Conservation (phyloP, 2,888 invertebrate species). For the Hedychridium roseum region DNA sequence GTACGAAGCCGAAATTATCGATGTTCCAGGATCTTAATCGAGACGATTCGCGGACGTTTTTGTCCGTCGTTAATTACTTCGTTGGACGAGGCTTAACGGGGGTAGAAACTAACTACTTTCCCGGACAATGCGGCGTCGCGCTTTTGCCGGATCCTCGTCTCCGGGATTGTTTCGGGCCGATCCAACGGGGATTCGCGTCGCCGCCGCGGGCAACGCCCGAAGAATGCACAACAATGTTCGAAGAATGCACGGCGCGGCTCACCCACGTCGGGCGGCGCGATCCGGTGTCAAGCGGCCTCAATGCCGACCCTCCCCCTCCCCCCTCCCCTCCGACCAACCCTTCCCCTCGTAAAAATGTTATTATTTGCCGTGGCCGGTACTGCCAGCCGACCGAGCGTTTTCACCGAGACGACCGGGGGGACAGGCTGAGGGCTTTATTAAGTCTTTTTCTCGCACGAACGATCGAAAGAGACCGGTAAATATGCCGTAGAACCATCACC, state of each 20-base stretch:
- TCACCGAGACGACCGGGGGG: neutral
- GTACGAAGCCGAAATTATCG: too few species aligned
- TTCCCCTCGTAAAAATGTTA: conserved; percentile 32
- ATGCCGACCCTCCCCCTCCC: conserved; percentile 10
- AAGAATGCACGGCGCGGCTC: conserved; percentile 30
- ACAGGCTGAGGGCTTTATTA: conserved; percentile 16
- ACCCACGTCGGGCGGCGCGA: conserved; percentile 43
- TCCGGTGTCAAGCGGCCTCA: conserved; percentile 43
- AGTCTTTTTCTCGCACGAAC: too few species aligned
- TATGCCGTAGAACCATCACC: too few species aligned
- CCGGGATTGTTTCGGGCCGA: conserved; percentile 23
- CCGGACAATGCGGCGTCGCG: conserved; percentile 26
- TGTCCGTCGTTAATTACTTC: too few species aligned
- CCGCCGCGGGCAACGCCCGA: conserved; percentile 33
- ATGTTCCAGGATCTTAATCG: too few species aligned
- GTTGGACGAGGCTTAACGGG: too few species aligned
- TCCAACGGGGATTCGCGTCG: conserved; percentile 26
- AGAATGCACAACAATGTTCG: conserved; percentile 35
- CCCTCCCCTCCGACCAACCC: neutral
- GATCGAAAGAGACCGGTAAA: too few species aligned
- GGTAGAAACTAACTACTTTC: too few species aligned
- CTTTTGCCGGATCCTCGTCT: too few species aligned
- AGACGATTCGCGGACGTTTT: too few species aligned
- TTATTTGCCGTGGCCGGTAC: conserved; percentile 31
- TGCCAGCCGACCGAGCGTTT: conserved; percentile 9